Conservation (phyloP, 2,797 vertebrate species). For the Graptemys geographica region DNA sequence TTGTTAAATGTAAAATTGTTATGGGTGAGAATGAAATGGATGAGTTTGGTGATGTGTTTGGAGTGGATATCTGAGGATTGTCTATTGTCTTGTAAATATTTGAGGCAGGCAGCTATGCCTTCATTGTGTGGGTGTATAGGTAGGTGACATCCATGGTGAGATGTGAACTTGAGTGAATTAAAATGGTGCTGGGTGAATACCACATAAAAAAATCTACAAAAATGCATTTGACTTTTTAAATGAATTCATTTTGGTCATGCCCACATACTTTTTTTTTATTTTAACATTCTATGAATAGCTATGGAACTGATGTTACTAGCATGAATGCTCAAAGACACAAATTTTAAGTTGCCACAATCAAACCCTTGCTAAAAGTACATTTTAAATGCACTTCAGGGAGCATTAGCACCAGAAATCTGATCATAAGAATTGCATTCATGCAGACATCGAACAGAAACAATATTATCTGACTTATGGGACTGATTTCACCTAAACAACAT, state of each 20-base stretch:
- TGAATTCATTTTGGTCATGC: background rate
- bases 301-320: background rate
- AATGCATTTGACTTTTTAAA: background rate
- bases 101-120: background rate
- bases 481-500: background rate
- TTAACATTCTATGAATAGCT: fast-evolving
- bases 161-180: background rate
- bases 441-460: background rate
- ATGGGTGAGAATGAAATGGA: background rate
- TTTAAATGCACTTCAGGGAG: background rate
- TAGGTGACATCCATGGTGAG: fast-evolving
- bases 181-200: background rate
- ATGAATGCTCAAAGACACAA: fast-evolving
- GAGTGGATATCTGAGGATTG: background rate
- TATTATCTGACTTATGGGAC: background rate
- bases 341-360: background rate
- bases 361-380: background rate
- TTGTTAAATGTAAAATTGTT: background rate
- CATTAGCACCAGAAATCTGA: background rate
- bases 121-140: background rate
- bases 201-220: background rate
- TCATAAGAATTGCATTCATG: background rate
- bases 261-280: background rate
- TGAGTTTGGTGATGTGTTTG: background rate
- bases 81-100: background rate